phyloP scores from a whole-genome alignment of 2,113 vertebrate species.

The Erythrolamprus reginae region DNA sequence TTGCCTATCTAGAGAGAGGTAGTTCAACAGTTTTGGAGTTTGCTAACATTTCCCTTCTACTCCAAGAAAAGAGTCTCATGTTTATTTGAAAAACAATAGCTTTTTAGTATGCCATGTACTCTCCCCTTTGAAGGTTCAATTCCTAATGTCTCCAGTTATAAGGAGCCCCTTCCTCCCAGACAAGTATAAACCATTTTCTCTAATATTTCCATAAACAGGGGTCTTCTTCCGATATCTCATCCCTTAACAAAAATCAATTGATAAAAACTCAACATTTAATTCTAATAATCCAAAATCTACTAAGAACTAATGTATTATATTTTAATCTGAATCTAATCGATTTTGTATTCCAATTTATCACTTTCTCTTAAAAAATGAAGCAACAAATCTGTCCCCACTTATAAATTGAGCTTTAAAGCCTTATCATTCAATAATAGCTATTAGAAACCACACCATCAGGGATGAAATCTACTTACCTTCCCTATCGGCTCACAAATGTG shows the following conservation, averaged over 20 bases:
- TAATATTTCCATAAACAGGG: not conserved
- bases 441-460: not conserved
- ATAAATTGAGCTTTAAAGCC: not conserved
- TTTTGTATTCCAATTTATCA: not conserved
- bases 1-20: too few relatives aligned
- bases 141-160: not conserved
- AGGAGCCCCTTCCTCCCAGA: not conserved
- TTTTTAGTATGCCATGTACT: not conserved
- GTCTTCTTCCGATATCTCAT: not conserved
- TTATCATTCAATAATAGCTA: not conserved
- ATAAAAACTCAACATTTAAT: not conserved
- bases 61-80: not conserved
- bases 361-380: not conserved
- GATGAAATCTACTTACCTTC: too few relatives aligned
- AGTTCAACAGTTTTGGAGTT: not conserved
- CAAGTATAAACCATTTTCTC: not conserved
- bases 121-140: not conserved
- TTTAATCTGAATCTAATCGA: not conserved
- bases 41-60: not conserved
- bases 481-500: too few relatives aligned
- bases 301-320: not conserved
- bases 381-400: not conserved
- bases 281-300: not conserved
- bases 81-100: not conserved
- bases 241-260: not conserved